Percentiles rank a stretch among this genome's conserved stretches.
These are phyloP conservation scores for Andrena cerasifolii DNA, from an alignment of 1,140 invertebrate species.

Conservation along the genomic window DNA sequence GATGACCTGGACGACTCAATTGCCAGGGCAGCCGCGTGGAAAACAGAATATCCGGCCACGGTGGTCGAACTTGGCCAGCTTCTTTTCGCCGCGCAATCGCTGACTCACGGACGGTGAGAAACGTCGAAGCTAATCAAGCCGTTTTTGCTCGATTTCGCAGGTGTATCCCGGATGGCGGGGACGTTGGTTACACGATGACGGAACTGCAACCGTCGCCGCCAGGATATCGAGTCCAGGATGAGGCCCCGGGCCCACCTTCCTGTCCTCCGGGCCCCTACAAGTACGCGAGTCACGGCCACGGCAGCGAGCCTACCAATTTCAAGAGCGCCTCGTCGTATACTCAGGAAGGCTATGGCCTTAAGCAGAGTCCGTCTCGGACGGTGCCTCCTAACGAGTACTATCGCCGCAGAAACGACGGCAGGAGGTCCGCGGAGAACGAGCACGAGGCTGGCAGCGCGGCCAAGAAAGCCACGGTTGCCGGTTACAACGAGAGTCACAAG, in stretches of 20 bases:
- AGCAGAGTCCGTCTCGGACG: constrained; percentile 69
- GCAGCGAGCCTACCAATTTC: constrained; percentile 78
- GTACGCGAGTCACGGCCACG: constrained; percentile 76
- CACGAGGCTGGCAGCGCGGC: constrained; percentile 48
- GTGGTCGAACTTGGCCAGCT: background rate
- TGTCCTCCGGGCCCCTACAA: constrained; percentile 75
- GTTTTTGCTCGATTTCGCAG: constrained; percentile 62
- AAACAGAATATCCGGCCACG: background rate
- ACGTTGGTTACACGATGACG: constrained; percentile 82
- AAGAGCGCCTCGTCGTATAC: constrained; percentile 72
- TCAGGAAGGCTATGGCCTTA: constrained; percentile 75
- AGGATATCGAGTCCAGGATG: constrained; percentile 80
- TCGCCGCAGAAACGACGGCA: constrained; percentile 70
- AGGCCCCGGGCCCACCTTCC: constrained; percentile 77
- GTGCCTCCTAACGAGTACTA: constrained; percentile 72
- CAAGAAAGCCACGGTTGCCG: constrained; percentile 73
- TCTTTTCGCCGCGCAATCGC: background rate
- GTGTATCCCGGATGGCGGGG: constrained; percentile 81
- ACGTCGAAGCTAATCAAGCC: background rate
- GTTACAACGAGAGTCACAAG: constrained; percentile 80
- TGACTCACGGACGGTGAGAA: background rate
- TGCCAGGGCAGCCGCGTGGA: background rate
- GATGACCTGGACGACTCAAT: background rate
- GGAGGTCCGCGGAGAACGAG: constrained; percentile 70
- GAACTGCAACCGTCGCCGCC: constrained; percentile 82